Conservation (phyloP, 1,140 invertebrate genomes). For the Drosophila teissieri region DNA sequence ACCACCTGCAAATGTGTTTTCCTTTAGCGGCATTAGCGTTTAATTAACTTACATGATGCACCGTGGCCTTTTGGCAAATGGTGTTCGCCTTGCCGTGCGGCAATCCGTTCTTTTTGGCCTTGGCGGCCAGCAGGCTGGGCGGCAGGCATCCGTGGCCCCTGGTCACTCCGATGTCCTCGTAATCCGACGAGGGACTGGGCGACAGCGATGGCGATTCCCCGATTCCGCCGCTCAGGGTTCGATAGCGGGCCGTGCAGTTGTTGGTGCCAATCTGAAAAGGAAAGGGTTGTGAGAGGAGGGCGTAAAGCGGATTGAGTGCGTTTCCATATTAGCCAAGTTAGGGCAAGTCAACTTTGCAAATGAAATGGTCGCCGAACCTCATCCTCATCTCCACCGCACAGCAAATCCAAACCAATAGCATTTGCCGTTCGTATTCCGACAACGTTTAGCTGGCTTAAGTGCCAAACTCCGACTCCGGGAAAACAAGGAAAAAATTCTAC, state of each 20-base stretch:
- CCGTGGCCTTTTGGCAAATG: constrained; percentile 84
- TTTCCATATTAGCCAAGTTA: constrained; percentile 58
- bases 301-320: constrained; percentile 60
- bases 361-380: constrained; percentile 45
- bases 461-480: constrained; percentile 30
- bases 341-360: constrained; percentile 72
- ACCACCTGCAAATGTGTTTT: constrained; percentile 1
- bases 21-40: constrained; percentile 31
- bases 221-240: constrained; percentile 82
- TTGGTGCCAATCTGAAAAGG: constrained; percentile 83
- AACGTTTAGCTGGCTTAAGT: constrained; percentile 80
- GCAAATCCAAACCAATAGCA: constrained; percentile 17
- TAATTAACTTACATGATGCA: constrained; percentile 85
- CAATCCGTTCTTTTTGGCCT: constrained; percentile 83
- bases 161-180: constrained; percentile 83
- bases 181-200: constrained; percentile 84
- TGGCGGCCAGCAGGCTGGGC: constrained; percentile 70
- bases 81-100: constrained; percentile 83
- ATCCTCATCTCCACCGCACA: not conserved
- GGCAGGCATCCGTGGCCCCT: constrained; percentile 68
- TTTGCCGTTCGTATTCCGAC: constrained; percentile 47
- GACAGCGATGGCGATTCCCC: constrained; percentile 83
- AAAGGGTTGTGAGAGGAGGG: not conserved
- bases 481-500: constrained; percentile 19
- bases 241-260: constrained; percentile 84